A percentile compares a stretch with the other conserved stretches of the same genome.
Conservation (phyloP, 2,888 invertebrate genomes). For the Drosophila melanosoma region DNA sequence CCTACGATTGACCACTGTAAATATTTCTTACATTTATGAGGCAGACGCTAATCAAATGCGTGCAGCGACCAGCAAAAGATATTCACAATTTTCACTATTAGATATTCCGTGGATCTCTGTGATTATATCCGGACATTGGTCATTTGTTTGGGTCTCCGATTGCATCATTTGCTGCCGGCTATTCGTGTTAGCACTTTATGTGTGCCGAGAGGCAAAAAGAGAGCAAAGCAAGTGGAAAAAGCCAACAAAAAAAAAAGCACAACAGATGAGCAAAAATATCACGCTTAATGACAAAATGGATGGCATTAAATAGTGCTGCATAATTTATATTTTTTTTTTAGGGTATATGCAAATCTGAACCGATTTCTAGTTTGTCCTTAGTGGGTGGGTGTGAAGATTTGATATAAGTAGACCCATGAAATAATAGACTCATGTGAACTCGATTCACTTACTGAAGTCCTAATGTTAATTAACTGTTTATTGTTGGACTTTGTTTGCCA, state of each 20-base stretch:
- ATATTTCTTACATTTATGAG: slow-evolving; percentile 61
- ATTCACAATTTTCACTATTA: slow-evolving; percentile 35
- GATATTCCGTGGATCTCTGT: slow-evolving; percentile 18
- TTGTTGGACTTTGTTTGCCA: not conserved
- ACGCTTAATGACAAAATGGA: not conserved
- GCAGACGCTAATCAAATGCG: slow-evolving; percentile 53
- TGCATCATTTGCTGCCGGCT: slow-evolving; percentile 27
- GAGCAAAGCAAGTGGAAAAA: not conserved
- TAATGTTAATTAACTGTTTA: not conserved
- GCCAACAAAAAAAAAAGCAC: not conserved
- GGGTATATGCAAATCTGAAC: not conserved
- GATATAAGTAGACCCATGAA: not conserved
- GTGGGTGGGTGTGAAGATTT: not conserved
- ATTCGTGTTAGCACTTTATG: slow-evolving; percentile 39
- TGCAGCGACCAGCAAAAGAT: slow-evolving; percentile 9
- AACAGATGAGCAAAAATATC: not conserved
- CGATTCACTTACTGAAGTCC: not conserved
- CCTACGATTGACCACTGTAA: slow-evolving; percentile 29
- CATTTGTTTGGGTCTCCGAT: slow-evolving; percentile 11
- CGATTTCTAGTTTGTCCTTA: not conserved
- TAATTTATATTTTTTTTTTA: not conserved
- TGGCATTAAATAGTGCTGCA: not conserved
- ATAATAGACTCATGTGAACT: not conserved
- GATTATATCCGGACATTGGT: slow-evolving; percentile 23
- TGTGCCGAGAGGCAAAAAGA: not conserved